A percentile compares a stretch with the other conserved stretches of the same genome.
These are phyloP conservation scores for Sula dactylatra DNA, from an alignment of 2,113 vertebrate species.

Conservation along the genomic window DNA sequence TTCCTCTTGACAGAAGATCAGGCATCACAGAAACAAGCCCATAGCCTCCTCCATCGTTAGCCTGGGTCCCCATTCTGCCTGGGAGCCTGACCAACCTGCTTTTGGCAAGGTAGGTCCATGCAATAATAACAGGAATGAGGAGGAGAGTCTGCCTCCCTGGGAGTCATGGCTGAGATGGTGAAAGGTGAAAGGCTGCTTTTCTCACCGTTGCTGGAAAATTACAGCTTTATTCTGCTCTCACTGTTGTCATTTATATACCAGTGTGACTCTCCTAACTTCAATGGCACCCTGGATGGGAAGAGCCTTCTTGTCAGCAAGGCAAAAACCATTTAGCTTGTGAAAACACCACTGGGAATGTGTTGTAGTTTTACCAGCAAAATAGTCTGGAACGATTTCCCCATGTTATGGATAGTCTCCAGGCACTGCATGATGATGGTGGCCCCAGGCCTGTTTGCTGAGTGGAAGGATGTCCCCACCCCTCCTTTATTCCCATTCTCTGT, in stretches of 20 bases:
- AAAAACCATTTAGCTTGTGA: not conserved
- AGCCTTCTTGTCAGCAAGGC: not conserved
- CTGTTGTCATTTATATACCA: not conserved
- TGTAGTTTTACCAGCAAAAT: not conserved
- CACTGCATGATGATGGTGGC: fast-evolving
- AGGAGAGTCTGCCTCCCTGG: not conserved
- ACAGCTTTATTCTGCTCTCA: not conserved
- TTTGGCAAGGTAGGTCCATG: not conserved
- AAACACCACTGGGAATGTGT: not conserved
- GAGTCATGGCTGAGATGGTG: not conserved
- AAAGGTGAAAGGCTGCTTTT: not conserved
- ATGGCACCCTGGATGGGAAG: not conserved
- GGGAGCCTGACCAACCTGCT: not conserved
- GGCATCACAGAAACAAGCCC: not conserved
- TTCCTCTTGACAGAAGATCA: not conserved
- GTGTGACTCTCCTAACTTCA: not conserved
- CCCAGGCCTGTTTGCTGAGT: not conserved
- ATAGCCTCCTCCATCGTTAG: not conserved
- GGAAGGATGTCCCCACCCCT: not conserved
- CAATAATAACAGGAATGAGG: not conserved
- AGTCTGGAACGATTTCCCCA: not conserved
- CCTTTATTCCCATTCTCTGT: not conserved
- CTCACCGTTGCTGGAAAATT: not conserved
- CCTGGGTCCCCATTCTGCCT: not conserved
- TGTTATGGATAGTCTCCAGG: not conserved